Conservation (phyloP, 2,888 invertebrate genomes). For the Hypena proboscidalis region DNA sequence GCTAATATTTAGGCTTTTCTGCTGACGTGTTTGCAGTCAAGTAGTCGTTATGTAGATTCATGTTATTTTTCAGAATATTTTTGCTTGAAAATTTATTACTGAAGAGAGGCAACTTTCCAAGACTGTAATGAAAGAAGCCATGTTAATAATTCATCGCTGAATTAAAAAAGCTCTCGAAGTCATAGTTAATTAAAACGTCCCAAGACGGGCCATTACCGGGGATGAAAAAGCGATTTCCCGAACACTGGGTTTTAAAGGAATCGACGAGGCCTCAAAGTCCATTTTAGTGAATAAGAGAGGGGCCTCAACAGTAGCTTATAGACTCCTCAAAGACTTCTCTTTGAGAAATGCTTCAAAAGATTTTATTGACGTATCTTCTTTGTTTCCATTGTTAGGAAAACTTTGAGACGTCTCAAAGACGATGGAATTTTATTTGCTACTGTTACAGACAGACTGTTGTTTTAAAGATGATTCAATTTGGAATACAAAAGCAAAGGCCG, state of each 20-base stretch:
- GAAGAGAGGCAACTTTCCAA: neutral
- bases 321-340: slow-evolving; percentile 65
- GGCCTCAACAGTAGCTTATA: slow-evolving; percentile 60
- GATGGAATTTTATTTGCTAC: slow-evolving; percentile 23
- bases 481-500: slow-evolving; percentile 6
- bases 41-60: too few relatives aligned
- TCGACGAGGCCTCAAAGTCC: slow-evolving; percentile 61
- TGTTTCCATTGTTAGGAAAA: slow-evolving; percentile 41
- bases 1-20: too few relatives aligned
- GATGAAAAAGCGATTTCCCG: slow-evolving; percentile 83
- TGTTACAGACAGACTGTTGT: slow-evolving; percentile 16
- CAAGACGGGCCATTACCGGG: slow-evolving; percentile 75
- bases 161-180: slow-evolving; percentile 68
- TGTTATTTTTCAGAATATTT: too few relatives aligned
- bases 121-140: slow-evolving; percentile 24
- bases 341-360: slow-evolving; percentile 62
- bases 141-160: slow-evolving; percentile 70
- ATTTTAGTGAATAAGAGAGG: slow-evolving; percentile 64
- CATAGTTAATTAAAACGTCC: slow-evolving; percentile 81
- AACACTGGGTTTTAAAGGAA: slow-evolving; percentile 75
- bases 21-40: too few relatives aligned
- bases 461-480: slow-evolving; percentile 21
- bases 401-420: slow-evolving; percentile 31
- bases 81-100: too few relatives aligned
- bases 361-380: slow-evolving; percentile 60